Conservation (phyloP, 2,888 invertebrate genomes). For the Campoletis raptor region DNA sequence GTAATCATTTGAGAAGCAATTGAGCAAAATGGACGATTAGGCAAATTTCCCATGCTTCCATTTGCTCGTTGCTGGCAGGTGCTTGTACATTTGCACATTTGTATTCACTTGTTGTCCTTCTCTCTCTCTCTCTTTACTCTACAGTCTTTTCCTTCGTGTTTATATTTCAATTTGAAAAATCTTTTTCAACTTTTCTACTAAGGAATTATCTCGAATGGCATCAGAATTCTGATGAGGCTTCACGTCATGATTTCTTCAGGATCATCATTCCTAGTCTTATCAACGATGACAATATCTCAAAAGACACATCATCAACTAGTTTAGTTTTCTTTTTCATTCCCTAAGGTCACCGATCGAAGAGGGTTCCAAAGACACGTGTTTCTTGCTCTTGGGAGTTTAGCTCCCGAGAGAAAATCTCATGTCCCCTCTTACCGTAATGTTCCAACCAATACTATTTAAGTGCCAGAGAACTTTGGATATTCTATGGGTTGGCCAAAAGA, state of each 20-base stretch:
- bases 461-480: constrained; percentile 12
- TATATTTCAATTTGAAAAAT: not conserved
- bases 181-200: not conserved
- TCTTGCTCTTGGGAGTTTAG: not conserved
- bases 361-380: not conserved
- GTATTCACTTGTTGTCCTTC: not conserved
- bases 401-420: not conserved
- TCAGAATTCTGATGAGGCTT: not conserved
- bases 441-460: constrained; percentile 15
- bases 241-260: not conserved
- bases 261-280: not conserved
- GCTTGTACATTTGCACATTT: not conserved
- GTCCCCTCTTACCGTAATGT: not conserved
- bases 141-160: not conserved
- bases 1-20: constrained; percentile 23
- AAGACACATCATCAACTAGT: not conserved
- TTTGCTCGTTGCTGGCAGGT: not conserved
- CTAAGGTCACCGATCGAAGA: not conserved
- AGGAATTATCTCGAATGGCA: not conserved
- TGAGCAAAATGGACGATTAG: constrained; percentile 55
- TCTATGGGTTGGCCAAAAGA: constrained; percentile 7
- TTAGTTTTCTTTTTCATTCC: not conserved
- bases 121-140: not conserved
- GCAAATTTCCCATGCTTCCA: not conserved
- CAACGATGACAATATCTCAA: not conserved